These are phyloP conservation scores for Bovichtus variegatus DNA, from an alignment of 2,797 vertebrate species.

Conservation along the genomic window DNA sequence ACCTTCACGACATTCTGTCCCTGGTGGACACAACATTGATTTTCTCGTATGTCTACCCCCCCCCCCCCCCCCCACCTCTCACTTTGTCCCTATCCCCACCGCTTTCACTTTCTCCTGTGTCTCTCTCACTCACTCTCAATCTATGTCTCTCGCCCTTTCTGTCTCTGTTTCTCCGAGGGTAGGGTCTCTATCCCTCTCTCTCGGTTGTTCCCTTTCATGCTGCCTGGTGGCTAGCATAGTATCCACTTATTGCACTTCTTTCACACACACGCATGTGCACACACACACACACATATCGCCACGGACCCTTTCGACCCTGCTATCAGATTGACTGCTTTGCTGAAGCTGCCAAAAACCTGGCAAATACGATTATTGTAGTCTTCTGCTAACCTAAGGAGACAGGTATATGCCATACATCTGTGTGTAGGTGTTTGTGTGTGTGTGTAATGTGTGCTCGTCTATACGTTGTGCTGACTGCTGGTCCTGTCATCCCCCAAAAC, in stretches of 20 bases:
- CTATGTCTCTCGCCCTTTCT: constrained; percentile 32
- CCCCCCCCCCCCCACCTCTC: constrained; percentile 35
- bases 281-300: constrained; percentile 15
- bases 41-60: constrained; percentile 70
- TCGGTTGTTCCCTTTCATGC: constrained; percentile 44
- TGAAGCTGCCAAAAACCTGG: constrained; percentile 75
- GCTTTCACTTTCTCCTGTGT: constrained; percentile 5
- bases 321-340: constrained; percentile 68
- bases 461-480: constrained; percentile 70
- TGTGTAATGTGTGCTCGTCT: constrained; percentile 33
- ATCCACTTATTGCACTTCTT: constrained; percentile 45
- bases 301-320: constrained; percentile 38
- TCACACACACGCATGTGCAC: constrained; percentile 20
- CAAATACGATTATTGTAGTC: constrained; percentile 64
- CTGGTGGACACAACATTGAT: constrained; percentile 82
- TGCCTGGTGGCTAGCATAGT: constrained; percentile 42
- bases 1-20: constrained; percentile 80
- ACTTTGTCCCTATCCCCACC: neutral
- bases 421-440: constrained; percentile 56
- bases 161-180: constrained; percentile 37
- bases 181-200: constrained; percentile 27
- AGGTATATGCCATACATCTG: constrained; percentile 56
- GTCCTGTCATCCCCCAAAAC: constrained; percentile 59
- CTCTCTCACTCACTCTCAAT: constrained; percentile 19
- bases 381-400: constrained; percentile 65